phyloP scores from a whole-genome alignment of 2,113 vertebrate species.

The Aphyosemion australe region DNA sequence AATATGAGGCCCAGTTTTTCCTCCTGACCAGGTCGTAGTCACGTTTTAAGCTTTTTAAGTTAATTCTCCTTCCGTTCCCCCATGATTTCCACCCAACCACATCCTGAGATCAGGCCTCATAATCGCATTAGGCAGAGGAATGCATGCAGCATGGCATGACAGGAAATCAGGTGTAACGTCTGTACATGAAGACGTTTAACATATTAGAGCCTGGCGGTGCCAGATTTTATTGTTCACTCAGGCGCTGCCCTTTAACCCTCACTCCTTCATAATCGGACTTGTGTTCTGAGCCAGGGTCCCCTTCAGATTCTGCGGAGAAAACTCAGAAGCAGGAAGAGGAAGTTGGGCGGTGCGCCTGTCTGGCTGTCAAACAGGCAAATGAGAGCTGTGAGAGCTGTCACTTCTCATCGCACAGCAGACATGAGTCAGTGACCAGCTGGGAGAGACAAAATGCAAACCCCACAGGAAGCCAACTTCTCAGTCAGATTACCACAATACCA shows the following conservation, averaged over 20 bases:
- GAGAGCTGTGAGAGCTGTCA: slow-evolving; percentile 36
- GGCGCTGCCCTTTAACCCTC: neutral
- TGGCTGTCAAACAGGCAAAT: slow-evolving; percentile 42
- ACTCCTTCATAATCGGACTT: neutral
- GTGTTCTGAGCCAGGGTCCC: neutral
- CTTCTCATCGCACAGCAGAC: slow-evolving; percentile 43
- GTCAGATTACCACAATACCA: slow-evolving; percentile 40
- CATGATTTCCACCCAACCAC: slow-evolving; percentile 41
- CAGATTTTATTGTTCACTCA: slow-evolving; percentile 1
- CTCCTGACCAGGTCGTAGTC: slow-evolving; percentile 13
- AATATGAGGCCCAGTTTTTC: slow-evolving; percentile 11
- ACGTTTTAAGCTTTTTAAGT: neutral
- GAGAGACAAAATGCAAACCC: slow-evolving; percentile 49
- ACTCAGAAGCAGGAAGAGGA: slow-evolving; percentile 39
- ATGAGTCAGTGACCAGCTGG: slow-evolving; percentile 46
- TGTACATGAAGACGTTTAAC: slow-evolving; percentile 35
- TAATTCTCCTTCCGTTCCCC: slow-evolving; percentile 10
- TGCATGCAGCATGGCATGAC: slow-evolving; percentile 39
- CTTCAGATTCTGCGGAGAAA: slow-evolving; percentile 7
- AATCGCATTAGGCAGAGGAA: slow-evolving; percentile 71
- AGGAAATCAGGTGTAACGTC: slow-evolving; percentile 34
- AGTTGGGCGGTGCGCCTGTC: slow-evolving; percentile 6
- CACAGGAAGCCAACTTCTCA: slow-evolving; percentile 47
- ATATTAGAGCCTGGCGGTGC: slow-evolving; percentile 10
- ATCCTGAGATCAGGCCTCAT: slow-evolving; percentile 58